Conservation (phyloP, 2,113 vertebrate species). For the Cheilinus undulatus region DNA sequence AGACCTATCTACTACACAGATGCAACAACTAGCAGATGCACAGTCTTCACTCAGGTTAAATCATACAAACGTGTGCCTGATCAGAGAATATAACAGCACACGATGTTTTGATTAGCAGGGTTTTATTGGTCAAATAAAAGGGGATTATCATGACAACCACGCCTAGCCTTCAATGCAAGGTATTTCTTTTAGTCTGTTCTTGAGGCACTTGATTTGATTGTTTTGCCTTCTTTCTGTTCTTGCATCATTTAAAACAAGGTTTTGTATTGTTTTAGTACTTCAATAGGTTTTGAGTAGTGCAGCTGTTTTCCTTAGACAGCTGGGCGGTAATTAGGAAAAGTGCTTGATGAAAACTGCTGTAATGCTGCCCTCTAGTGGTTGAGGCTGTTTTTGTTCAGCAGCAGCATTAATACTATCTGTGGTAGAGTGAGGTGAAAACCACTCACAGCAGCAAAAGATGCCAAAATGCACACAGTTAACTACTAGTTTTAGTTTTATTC, state of each 20-base stretch:
- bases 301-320: constrained; percentile 22
- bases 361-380: constrained; percentile 77
- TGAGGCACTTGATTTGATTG: neutral
- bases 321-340: constrained; percentile 1
- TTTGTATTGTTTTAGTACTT: neutral
- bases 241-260: neutral
- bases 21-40: constrained; percentile 17
- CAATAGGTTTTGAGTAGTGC: neutral
- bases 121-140: constrained; percentile 1
- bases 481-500: constrained; percentile 25
- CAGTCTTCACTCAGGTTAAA: neutral
- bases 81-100: neutral
- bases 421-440: constrained; percentile 40
- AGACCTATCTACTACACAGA: constrained; percentile 11
- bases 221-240: constrained; percentile 1
- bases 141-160: neutral
- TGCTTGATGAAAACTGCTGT: constrained; percentile 36
- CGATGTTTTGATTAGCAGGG: neutral
- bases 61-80: neutral
- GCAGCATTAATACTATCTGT: constrained; percentile 51
- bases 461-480: constrained; percentile 33
- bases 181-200: neutral
- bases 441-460: constrained; percentile 50
- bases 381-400: too few relatives aligned
- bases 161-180: neutral